Evolutionary conservation across 2,797 vertebrate species (phyloP).

Genomic region (Setipinna tenuifilis): DNA sequence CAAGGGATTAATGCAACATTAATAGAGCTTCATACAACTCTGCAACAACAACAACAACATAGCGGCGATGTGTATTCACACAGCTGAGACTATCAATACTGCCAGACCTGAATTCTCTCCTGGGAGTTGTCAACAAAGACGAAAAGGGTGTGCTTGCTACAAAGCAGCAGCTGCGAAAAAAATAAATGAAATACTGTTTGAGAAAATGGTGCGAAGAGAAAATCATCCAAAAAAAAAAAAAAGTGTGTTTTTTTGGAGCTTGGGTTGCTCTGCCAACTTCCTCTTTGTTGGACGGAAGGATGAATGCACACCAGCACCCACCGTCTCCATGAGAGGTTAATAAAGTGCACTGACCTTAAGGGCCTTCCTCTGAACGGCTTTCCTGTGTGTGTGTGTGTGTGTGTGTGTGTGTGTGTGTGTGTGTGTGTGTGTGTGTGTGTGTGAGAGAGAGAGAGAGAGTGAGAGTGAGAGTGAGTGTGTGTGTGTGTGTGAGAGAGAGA

Average conservation of each 20-base stretch:
- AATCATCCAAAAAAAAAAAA: neutral
- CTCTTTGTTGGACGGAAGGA: neutral
- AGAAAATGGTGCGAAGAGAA: neutral
- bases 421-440: no score
- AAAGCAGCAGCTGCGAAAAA: neutral
- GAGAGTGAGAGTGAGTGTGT: no score
- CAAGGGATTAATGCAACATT: neutral
- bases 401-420: conserved; percentile 21
- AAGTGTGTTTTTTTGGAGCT: neutral
- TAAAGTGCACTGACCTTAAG: neutral
- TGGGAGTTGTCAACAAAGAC: neutral
- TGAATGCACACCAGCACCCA: neutral
- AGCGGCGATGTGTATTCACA: neutral
- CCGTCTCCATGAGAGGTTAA: neutral
- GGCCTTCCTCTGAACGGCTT: neutral
- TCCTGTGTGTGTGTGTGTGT: conserved; percentile 18
- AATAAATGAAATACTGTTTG: neutral
- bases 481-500: no score
- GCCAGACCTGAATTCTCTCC: neutral
- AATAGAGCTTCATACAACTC: neutral
- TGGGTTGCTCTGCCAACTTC: neutral
- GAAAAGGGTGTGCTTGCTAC: neutral
- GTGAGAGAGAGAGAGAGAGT: no score
- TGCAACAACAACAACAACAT: neutral
- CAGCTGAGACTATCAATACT: neutral